Evolutionary conservation across 2,888 invertebrate species (phyloP), one percentile per base, ranked within the genome.

Genomic region (Agonopterix alstromeriana): DNA sequence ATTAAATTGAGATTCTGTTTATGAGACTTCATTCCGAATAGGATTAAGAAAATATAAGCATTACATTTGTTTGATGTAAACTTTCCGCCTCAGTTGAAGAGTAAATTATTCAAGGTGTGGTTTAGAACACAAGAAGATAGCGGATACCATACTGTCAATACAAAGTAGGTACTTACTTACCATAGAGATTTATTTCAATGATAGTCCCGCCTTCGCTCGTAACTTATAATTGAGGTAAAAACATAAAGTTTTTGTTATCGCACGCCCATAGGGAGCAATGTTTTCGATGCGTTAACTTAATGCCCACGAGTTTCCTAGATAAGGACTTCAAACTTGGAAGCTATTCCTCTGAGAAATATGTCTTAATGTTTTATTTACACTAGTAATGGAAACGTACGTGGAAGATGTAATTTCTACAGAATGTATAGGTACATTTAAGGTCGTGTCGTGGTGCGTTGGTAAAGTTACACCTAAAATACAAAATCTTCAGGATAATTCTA

Each of bases 231-330:
- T 9, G 36, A 36, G 9, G 36, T 3, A 43, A 43, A 46, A 46
- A 9, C 51, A 46, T 52, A 47, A 61, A 58, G 57, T 63, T 63
- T 57, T 57, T 57, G 55, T 52, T 49, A 53, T 51, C 50, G 42
- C 41, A 43, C 45, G 53, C 45, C 48, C 43, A 43, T n/a, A n/a
- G 55, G 55, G 57, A 57, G 56, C 57, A 52, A 53, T 62, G 59
- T 61, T 68, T 69, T 66, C 65, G 68, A 69, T 67, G 63, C 66
- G 56, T 48, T 57, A 67, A 70, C 62, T 70, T 70, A 53, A n/a
- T 36, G 2, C 17, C 46, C 50, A 36, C 55, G 54, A 65, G 61
- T 58, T 56, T 49, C 52, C 50, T 50, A 55, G 62, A 64, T 63
- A 67, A 67, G 57, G 63, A 53, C 55, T 46, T 10, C 27, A 27